Conservation (phyloP, 2,888 invertebrate genomes). For the Teinopalpus imperialis region DNA sequence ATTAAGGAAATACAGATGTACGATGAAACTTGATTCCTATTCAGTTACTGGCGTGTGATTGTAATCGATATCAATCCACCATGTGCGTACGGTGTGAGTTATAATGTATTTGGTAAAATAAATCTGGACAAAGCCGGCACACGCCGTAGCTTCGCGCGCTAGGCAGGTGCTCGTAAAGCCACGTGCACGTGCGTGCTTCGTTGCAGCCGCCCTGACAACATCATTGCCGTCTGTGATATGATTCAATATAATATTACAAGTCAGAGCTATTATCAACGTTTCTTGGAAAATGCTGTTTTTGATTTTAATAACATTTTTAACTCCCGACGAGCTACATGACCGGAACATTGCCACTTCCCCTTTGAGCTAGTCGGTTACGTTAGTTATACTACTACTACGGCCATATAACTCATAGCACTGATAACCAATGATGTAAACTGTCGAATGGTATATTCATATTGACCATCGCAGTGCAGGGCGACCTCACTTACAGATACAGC, state of each 20-base stretch:
- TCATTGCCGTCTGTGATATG: conserved; percentile 45
- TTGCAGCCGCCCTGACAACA: conserved; percentile 24
- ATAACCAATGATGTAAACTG: too few species aligned
- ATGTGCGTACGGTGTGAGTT: not conserved
- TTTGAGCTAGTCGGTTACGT: too few species aligned
- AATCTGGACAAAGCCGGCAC: conserved; percentile 2
- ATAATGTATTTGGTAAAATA: conserved; percentile 33
- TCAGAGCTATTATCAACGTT: too few species aligned
- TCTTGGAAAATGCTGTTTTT: too few species aligned
- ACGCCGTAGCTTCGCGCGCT: not conserved
- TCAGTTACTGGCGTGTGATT: conserved; percentile 63
- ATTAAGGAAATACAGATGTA: conserved; percentile 70
- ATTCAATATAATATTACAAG: conserved; percentile 43
- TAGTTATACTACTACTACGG: too few species aligned
- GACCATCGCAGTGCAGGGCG: too few species aligned
- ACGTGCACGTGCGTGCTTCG: conserved; percentile 21
- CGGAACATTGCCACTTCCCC: too few species aligned
- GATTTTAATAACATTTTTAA: too few species aligned
- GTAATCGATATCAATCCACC: conserved; percentile 23
- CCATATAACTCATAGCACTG: too few species aligned
- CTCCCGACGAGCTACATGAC: too few species aligned
- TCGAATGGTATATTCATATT: too few species aligned
- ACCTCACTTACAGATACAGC: too few species aligned
- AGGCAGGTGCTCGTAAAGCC: conserved; percentile 18
- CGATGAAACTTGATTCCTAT: conserved; percentile 69